Percentiles rank a stretch among this genome's conserved stretches.
These are phyloP conservation scores for Apantesis nais DNA, from an alignment of 2,888 invertebrate genomes.

Conservation along the genomic window DNA sequence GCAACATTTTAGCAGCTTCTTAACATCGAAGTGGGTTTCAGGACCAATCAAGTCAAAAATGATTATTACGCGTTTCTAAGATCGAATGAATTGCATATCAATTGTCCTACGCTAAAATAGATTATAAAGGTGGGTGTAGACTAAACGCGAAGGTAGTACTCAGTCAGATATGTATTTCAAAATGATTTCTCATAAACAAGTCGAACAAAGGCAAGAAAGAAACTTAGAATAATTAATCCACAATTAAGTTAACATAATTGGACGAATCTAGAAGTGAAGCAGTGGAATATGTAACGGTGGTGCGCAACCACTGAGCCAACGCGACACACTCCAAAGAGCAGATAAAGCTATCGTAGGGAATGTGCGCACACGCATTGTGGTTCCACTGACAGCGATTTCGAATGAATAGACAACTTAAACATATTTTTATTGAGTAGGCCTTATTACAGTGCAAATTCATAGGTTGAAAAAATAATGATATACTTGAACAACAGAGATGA, in stretches of 20 bases:
- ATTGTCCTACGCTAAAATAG: background rate
- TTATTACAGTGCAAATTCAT: background rate
- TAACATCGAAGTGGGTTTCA: too few relatives aligned
- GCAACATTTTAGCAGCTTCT: too few relatives aligned
- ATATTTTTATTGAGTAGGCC: background rate
- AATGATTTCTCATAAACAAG: slow-evolving; percentile 9
- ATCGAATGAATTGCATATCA: background rate
- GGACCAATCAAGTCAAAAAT: background rate
- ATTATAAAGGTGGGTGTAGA: background rate
- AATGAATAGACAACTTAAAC: background rate
- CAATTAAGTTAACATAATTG: slow-evolving; percentile 50
- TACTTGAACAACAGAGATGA: too few relatives aligned
- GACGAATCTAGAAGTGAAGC: slow-evolving; percentile 40
- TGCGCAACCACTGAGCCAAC: slow-evolving; percentile 32
- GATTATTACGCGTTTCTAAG: background rate
- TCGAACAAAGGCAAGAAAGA: slow-evolving; percentile 20
- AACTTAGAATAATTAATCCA: slow-evolving; percentile 40
- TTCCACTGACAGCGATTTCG: slow-evolving; percentile 21
- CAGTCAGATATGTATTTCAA: background rate
- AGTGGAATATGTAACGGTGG: slow-evolving; percentile 44
- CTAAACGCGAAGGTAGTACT: background rate
- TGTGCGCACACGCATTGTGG: slow-evolving; percentile 22
- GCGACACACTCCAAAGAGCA: slow-evolving; percentile 32
- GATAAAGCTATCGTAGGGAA: slow-evolving; percentile 51
- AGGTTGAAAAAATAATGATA: too few relatives aligned